Evolutionary conservation across 2,113 vertebrate species (phyloP), one percentile per base, ranked within the genome.

Genomic region (Heliornis fulica): DNA sequence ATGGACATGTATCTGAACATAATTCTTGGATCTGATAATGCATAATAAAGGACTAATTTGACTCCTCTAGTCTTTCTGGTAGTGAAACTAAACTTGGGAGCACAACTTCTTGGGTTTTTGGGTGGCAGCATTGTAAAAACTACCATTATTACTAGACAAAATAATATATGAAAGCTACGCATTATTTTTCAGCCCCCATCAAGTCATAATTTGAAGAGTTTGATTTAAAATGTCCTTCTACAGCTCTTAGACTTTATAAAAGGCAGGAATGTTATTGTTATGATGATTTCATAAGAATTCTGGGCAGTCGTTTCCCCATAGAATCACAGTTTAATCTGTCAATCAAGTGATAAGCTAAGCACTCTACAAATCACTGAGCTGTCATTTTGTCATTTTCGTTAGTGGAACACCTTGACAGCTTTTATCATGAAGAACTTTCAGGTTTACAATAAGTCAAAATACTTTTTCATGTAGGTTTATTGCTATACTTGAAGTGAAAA

Each of bases 361-460:
- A 93, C 48, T 70, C 14, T 72, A 21, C 91, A 91, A 97, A 94
- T 97, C 87, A 95, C 48, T 93, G 69, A 94, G 50, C 48, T 96
- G 84, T 94, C 87, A 93, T 94, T 96, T 80, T 95, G 68, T 93
- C 36, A 6, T 77, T 71, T 90, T 97, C 95, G n/a, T 89, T 60
- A 89, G 46, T 94, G 61, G 93, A 89, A 51, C 48, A 69, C 21
- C 26, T 89, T 92, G 76, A 66, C 36, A 84, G 16, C 54, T 89
- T 68, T 34, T 83, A 48, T 66, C 1, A 0, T 48, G 8, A 87
- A 86, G n/a, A 92, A 25, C 2, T 53, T 95, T 90, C 40, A 71
- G 32, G 65, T 76, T 71, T 43, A 69, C 34, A 83, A 25, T 68
- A 71, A 76, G 43, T 26, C 3, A 78, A 79, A 78, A 68, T 50